Base-by-base conservation (phyloP, 1,140 invertebrate genomes). In the Bicyclus anynana region DNA sequence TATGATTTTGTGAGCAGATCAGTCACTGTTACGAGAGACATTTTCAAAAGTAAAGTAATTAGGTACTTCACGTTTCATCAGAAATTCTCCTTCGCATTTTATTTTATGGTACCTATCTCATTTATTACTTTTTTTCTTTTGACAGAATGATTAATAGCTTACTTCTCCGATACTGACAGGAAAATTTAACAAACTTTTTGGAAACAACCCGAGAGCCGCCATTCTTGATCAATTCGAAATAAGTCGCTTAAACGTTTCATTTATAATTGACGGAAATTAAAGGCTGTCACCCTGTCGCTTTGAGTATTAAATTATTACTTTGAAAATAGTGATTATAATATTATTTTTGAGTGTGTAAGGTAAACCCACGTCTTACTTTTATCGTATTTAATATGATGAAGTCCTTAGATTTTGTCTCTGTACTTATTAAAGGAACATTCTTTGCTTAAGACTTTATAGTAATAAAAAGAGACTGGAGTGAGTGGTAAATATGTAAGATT, bases 71-170 rank as follows among this genome's bases (percentile, higher is more conserved):
- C 0, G 37, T 5, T 38, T 44, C 17, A 44, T 44, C 40, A 44
- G 17, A 26, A 47, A 47, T 26, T 47, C 21, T 14, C 13, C 21
- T 1, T 47, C n/a, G 44, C 44, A 47, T 26, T 47, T 26, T 26
- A 47, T 27, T 47, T 47, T 14, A 47, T 47, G 44, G 16, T 18
- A 27, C 38, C 37, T 46, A 51, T 44, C 49, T 38, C 57, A 33
- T 61, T 61, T 46, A 51, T 55, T 44, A 54, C 27, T 58, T 64
- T 59, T 23, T 57, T 66, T 40, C 51, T 62, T 64, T 55, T 63
- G 72, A 79, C 74, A 80, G 63, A 55, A 80, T 75, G 70, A 84
- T 84, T 76, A 77, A 80, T 84, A 62, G 51, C 51, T 42, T 51
- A 13, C 67, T 72, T 70, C 64, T 71, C 69, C 59, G 51, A 53